Conservation (phyloP, 2,113 vertebrate genomes). For the Pelobates fuscus region DNA sequence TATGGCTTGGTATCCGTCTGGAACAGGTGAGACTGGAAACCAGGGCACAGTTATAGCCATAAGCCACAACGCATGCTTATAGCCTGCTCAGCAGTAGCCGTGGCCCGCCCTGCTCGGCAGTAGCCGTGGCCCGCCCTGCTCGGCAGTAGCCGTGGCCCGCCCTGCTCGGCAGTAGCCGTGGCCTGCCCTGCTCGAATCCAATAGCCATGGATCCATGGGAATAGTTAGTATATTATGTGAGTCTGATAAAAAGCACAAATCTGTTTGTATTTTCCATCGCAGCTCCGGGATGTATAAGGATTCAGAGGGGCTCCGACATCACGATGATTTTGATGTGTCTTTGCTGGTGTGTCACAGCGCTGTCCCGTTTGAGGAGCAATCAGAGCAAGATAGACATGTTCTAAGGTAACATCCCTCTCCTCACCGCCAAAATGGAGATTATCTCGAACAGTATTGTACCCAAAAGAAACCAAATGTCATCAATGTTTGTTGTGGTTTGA, state of each 20-base stretch:
- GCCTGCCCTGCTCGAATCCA: background rate
- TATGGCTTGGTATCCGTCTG: slow-evolving; percentile 93
- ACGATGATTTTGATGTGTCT: slow-evolving; percentile 96
- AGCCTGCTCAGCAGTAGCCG: background rate
- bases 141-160: background rate
- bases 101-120: background rate
- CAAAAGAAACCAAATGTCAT: no score
- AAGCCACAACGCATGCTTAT: no score
- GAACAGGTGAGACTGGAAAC: slow-evolving; percentile 84
- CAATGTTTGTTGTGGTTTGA: no score
- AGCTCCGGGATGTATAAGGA: slow-evolving; percentile 95
- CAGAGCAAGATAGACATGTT: slow-evolving; percentile 88
- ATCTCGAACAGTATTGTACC: background rate
- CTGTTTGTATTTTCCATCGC: background rate
- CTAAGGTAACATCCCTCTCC: slow-evolving; percentile 86
- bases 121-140: background rate
- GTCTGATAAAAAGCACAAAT: background rate
- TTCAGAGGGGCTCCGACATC: slow-evolving; percentile 88
- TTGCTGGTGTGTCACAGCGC: slow-evolving; percentile 93
- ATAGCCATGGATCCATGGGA: no score
- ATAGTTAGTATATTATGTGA: no score
- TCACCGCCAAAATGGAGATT: background rate
- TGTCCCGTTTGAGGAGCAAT: slow-evolving; percentile 92
- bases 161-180: background rate
- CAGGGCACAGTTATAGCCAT: no score